Conservation (phyloP, 2,888 invertebrate genomes). For the Ennomos erosarius region DNA sequence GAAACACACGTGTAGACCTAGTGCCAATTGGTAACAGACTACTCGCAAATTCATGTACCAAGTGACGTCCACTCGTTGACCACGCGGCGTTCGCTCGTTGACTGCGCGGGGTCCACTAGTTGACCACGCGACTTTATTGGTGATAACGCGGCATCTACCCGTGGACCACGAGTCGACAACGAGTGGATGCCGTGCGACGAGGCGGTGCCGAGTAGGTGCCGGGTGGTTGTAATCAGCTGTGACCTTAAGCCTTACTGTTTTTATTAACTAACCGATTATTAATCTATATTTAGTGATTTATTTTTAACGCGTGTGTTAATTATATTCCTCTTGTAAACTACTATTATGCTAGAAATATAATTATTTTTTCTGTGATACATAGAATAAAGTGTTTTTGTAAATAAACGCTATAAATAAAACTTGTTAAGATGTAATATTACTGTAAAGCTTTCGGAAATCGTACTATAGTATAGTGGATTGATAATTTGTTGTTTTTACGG, state of each 20-base stretch:
- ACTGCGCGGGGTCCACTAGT: no score
- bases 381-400: conserved; percentile 79
- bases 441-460: conserved; percentile 71
- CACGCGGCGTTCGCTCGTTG: no score
- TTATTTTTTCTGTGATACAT: conserved; percentile 85
- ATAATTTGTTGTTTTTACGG: conserved; percentile 57
- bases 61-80: no score
- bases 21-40: no score
- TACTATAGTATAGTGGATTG: conserved; percentile 50
- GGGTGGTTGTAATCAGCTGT: no score
- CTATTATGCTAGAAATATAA: conserved; percentile 69
- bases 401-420: conserved; percentile 66
- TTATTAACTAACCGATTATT: conserved; percentile 1
- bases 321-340: conserved; percentile 53
- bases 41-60: no score
- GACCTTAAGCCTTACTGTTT: neutral
- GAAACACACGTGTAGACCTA: no score
- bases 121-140: no score
- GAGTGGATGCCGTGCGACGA: no score
- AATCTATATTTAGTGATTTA: conserved; percentile 4
- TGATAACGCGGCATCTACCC: no score
- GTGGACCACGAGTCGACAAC: no score
- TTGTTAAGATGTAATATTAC: conserved; percentile 61
- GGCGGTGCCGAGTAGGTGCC: no score
- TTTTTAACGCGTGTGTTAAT: conserved; percentile 39